These are phyloP conservation scores for Drosophila arizonae DNA, from an alignment of 1,140 invertebrate species.

Conservation along the genomic window DNA sequence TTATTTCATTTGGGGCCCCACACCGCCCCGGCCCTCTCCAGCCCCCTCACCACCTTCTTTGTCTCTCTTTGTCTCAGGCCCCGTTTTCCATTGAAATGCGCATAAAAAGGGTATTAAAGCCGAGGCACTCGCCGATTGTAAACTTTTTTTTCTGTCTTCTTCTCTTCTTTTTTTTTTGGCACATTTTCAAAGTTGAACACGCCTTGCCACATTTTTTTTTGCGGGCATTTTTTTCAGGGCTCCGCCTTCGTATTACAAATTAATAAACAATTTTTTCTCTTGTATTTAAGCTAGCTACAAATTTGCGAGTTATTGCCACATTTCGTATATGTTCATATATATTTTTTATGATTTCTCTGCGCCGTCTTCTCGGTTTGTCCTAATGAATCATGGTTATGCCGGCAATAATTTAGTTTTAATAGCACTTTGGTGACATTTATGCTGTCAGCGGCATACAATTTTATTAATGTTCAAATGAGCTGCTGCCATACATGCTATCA, in stretches of 20 bases:
- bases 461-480: conserved; percentile 76
- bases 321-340: conserved; percentile 51
- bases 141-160: conserved; percentile 11
- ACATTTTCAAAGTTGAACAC: conserved; percentile 67
- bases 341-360: conserved; percentile 47
- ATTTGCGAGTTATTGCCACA: conserved; percentile 67
- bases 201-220: conserved; percentile 56
- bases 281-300: conserved; percentile 68
- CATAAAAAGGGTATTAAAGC: conserved; percentile 74
- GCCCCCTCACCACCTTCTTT: neutral
- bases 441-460: conserved; percentile 76
- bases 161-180: conserved; percentile 40
- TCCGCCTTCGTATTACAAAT: conserved; percentile 62
- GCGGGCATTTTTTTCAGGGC: conserved; percentile 33
- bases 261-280: conserved; percentile 68
- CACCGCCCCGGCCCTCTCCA: neutral
- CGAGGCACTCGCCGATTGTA: conserved; percentile 56
- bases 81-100: conserved; percentile 55
- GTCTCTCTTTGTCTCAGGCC: conserved; percentile 12
- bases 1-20: conserved; percentile 55
- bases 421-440: conserved; percentile 79
- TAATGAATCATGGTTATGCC: conserved; percentile 79
- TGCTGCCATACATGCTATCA: conserved; percentile 69
- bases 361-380: conserved; percentile 35
- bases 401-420: conserved; percentile 80